A percentile compares a stretch with the other conserved stretches of the same genome.
Evolutionary conservation across 2,113 vertebrate genomes (phyloP).

Genomic region (Numenius arquata): DNA sequence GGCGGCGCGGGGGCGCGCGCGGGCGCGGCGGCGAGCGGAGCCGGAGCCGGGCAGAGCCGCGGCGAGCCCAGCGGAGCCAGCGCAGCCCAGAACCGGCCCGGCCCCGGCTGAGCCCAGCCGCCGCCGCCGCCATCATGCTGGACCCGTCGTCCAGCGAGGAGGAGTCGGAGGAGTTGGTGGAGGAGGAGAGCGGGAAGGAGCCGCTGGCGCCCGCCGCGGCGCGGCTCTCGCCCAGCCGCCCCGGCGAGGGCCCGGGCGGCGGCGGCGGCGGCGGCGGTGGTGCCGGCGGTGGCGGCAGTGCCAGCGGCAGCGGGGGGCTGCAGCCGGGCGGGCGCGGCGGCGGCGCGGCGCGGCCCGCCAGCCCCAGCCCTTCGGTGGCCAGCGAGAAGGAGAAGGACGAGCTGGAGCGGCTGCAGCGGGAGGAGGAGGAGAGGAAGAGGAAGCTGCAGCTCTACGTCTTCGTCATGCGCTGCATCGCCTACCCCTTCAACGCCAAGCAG

Average conservation of each 20-base stretch:
- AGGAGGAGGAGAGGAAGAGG: slow-evolving; percentile 94
- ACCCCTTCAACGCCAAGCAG: slow-evolving; percentile 98
- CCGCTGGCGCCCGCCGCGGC: slow-evolving; percentile 77
- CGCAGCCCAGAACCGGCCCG: slow-evolving; percentile 17
- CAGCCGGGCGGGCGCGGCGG: slow-evolving; percentile 63
- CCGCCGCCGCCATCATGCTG: slow-evolving; percentile 78
- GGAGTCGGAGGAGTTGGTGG: slow-evolving; percentile 87
- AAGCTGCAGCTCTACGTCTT: slow-evolving; percentile 96
- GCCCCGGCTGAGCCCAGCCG: slow-evolving; percentile 25
- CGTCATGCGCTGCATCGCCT: slow-evolving; percentile 96
- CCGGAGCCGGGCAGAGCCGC: background rate
- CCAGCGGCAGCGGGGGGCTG: slow-evolving; percentile 54
- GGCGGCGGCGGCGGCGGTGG: slow-evolving; percentile 71
- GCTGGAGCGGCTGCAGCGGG: slow-evolving; percentile 91
- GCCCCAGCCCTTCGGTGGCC: slow-evolving; percentile 84
- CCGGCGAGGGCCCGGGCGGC: slow-evolving; percentile 82
- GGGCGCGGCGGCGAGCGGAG: background rate
- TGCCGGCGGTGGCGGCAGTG: slow-evolving; percentile 59
- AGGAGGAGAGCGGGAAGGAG: slow-evolving; percentile 84
- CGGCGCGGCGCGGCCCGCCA: slow-evolving; percentile 77
- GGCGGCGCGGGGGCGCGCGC: background rate
- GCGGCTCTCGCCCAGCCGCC: slow-evolving; percentile 83
- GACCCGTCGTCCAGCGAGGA: slow-evolving; percentile 96
- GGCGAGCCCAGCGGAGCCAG: background rate
- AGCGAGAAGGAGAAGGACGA: slow-evolving; percentile 97